Evolutionary conservation across 2,888 invertebrate genomes (phyloP), one percentile per base, ranked within the genome.

Genomic region (Nephrotoma appendiculata): DNA sequence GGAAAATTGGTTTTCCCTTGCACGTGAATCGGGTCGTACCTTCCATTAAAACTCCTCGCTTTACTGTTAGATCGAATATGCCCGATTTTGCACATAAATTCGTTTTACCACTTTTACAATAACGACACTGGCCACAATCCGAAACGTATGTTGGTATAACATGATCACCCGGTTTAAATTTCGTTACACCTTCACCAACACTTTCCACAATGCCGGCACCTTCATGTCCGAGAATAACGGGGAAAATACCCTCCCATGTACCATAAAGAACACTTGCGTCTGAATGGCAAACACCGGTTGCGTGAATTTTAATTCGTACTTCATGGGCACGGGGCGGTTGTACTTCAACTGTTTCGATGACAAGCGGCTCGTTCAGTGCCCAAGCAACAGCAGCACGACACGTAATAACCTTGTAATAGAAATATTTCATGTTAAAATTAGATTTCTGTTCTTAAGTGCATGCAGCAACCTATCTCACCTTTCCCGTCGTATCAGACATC

Each of bases 361-460:
- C 94, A 42, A 99, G 92, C 6, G 98, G 97, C 90, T 97, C 94
- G 89, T 98, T 98, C 86, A 97, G 95, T 89, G 95, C 96, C 99
- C 99, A 99, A 5, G 99, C 99, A 19, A 99, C 97, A 1, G 99
- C 99, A 41, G 99, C 99, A 90, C 94, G 94, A 91, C 99, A 99
- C 89, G 94, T 95, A 89, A 99, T 99, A 85, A 95, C 94, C 95
- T 96, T 7, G 7, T 11, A 31, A 44, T 42, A n/a, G 15, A 42
- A 31, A 31, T 31, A 31, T 31, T 31, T 2, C 1, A 31, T 2
- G 31, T 42, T 31, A 71, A 84, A 84, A 84, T 84, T 84, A 42
- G 12, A 5, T 42, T n/a, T 45, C 44, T 84, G 41, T 31, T 2
- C 2, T 31, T 31, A 31, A 31, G 31, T 19, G 7, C 7, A n/a